Percentiles rank a stretch among this genome's conserved stretches.
Evolutionary conservation across 1,140 invertebrate genomes (phyloP).

Genomic region (Scaptomyza graminum): DNA sequence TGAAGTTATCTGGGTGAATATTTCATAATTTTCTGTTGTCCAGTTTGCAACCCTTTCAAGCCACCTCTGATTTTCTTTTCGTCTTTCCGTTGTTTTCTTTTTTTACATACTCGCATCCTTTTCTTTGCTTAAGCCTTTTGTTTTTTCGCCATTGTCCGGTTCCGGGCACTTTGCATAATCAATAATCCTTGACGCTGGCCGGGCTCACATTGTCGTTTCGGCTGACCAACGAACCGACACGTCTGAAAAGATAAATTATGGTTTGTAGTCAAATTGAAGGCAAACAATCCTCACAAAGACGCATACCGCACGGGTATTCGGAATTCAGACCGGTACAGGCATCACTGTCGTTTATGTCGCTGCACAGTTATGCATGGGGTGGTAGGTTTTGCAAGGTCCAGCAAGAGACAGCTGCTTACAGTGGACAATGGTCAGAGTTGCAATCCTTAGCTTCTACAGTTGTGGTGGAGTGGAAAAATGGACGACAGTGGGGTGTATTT

Average conservation of each 20-base stretch:
- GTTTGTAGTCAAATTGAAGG: slow-evolving; percentile 84
- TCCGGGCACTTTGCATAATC: slow-evolving; percentile 82
- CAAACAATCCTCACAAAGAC: slow-evolving; percentile 79
- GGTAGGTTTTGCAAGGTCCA: slow-evolving; percentile 38
- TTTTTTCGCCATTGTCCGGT: slow-evolving; percentile 75
- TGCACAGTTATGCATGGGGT: slow-evolving; percentile 18
- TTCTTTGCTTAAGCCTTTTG: slow-evolving; percentile 76
- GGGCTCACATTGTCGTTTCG: slow-evolving; percentile 60
- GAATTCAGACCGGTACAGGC: slow-evolving; percentile 6
- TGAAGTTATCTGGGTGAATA: slow-evolving; percentile 27
- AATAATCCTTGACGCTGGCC: slow-evolving; percentile 82
- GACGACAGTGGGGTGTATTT: not conserved
- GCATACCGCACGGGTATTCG: slow-evolving; percentile 15
- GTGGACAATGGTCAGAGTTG: slow-evolving; percentile 34
- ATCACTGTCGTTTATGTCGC: not conserved
- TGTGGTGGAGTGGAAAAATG: no score
- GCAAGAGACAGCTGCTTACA: slow-evolving; percentile 50
- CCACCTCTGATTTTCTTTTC: slow-evolving; percentile 40
- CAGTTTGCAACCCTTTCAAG: slow-evolving; percentile 65
- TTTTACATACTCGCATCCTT: slow-evolving; percentile 36
- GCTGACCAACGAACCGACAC: slow-evolving; percentile 74
- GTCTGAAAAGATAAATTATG: slow-evolving; percentile 84
- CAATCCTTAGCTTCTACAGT: not conserved
- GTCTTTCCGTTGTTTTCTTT: slow-evolving; percentile 32
- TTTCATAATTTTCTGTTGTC: slow-evolving; percentile 59